Base-by-base conservation (phyloP, 2,113 vertebrate species). In the Trematocara zebra region DNA sequence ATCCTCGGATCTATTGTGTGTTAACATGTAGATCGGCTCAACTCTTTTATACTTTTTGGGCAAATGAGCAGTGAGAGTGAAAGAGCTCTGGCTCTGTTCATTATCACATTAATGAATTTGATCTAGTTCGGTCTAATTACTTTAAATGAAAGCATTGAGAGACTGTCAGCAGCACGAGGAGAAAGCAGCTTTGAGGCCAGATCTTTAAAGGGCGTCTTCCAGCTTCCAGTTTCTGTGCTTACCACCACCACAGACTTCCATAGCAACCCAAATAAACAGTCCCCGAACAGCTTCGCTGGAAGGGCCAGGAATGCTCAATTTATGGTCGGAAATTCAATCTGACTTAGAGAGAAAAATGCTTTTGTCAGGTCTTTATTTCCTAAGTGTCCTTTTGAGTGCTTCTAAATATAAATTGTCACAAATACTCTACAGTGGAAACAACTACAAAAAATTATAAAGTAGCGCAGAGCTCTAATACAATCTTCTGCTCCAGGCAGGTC, bases 191-290 rank as follows among this genome's bases (percentile, higher is more conserved):
- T 79, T 76, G 49, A 87, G 88, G 49, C n/a, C 53, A 69, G 81
- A 88, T 83, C 67, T 90, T 78, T 85, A 40, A 81, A 92, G 85
- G 72, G 81, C 87, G 20, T 86, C 85, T 84, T 61, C 82, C 91
- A 88, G 86, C 89, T 37, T 93, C 80, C 76, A 82, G 88, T 94
- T 95, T 91, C 93, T 93, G 56, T 72, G 33, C 88, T 69, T 67
- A 67, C 35, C 61, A 89, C 85, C 69, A 83, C 82, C 92, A 81
- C 94, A 93, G 83, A 81, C 91, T 84, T 91, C 92, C 95, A 93
- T 96, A 90, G 95, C 91, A 96, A 96, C 96, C 80, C 89, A 95
- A 94, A 94, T 93, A 96, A 96, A 96, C 94, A 96, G 89, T 86
- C 76, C 78, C 84, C 3, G 6, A 91, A 85, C 81, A 79, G 83